Evolutionary conservation across 1,140 invertebrate species (phyloP).

Genomic region (Eulimnadia texana): DNA sequence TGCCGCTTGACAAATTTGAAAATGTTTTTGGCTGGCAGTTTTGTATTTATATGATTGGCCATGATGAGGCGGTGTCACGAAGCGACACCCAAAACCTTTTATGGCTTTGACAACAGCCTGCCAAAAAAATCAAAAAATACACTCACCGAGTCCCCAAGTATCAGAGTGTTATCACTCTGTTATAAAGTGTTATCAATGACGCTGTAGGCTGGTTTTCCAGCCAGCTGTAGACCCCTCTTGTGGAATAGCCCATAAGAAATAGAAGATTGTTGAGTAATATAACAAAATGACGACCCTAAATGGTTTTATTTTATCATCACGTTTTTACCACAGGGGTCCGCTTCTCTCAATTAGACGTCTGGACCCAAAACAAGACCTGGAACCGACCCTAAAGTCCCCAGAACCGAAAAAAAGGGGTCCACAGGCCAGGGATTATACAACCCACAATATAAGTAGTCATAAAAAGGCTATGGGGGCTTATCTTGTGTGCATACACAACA

Average conservation of each 20-base stretch:
- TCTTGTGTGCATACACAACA: background rate
- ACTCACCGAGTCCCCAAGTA: too few species aligned
- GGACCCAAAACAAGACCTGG: background rate
- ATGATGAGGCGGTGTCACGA: background rate
- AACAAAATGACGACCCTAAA: too few species aligned
- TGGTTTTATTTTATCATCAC: background rate
- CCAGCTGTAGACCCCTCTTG: too few species aligned
- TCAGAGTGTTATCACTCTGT: too few species aligned
- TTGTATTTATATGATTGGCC: background rate
- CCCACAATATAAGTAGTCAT: background rate
- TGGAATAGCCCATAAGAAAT: too few species aligned
- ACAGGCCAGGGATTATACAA: too few species aligned
- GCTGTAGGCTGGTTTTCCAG: too few species aligned
- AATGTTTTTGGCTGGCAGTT: background rate
- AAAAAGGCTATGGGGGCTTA: background rate
- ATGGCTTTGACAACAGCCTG: background rate
- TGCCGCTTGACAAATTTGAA: background rate
- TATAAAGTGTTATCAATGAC: too few species aligned
- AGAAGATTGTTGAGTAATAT: too few species aligned
- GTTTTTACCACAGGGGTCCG: too few species aligned
- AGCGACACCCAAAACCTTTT: background rate
- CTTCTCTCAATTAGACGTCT: background rate
- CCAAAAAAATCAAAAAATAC: background rate
- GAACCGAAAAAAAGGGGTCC: too few species aligned
- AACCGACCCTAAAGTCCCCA: too few species aligned